Base-by-base conservation (phyloP, 2,113 vertebrate genomes). In the Chamaetylas fuelleborni region DNA sequence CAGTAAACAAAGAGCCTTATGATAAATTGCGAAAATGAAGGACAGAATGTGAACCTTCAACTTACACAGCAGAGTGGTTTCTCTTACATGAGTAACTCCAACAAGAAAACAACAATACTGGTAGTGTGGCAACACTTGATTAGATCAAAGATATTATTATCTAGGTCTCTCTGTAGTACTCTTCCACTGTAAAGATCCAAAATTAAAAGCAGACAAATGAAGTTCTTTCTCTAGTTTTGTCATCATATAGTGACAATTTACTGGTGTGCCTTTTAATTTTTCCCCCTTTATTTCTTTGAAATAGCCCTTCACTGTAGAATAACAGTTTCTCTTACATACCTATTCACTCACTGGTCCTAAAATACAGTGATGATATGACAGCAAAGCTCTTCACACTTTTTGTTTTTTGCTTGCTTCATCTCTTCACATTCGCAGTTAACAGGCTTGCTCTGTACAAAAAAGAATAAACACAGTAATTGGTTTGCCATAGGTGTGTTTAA, bases 401-500 rank as follows among this genome's bases (percentile, higher is more conserved):
- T 79, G 13, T 36, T 85, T 88, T 91, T 76, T 43, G 22, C 51
- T 88, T 92, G 26, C 84, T 95, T 83, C 60, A 33, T 57, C 16
- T 88, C 57, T 93, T 92, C 50, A 47, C 34, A 57, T 93, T 36
- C 9, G 14, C 45, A 73, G 58, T 47, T 92, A 89, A 81, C 65
- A 71, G 66, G 17, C 19, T 93, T 94, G 51, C 43, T 82, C 54
- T 62, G 31, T 56, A 28, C 29, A 66, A 54, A 61, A 57, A 57
- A 61, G 42, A 72, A 57, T 5, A 84, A 85, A 65, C 58, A 80
- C 25, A 80, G 48, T 69, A 84, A 95, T 94, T 96, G 77, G 18
- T 79, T 95, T 42, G 22, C 80, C 73, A 80, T 74, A 85, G 83
- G 88, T 94, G 33, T 89, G 61, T 91, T 94, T 91, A 92, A 95